Base-by-base conservation (phyloP, 2,113 vertebrate species). In the Pionites leucogaster region DNA sequence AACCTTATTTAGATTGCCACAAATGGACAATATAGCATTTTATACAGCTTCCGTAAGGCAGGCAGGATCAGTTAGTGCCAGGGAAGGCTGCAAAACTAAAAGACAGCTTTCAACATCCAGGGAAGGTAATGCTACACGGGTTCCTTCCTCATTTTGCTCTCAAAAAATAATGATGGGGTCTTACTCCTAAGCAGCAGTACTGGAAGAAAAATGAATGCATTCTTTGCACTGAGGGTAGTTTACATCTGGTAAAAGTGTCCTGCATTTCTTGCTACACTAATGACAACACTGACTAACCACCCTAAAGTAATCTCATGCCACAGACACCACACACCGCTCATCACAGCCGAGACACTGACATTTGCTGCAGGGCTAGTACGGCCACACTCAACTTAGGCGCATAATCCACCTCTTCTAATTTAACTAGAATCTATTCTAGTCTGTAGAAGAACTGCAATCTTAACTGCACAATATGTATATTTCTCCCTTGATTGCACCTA, bases 401-500 rank as follows among this genome's bases (percentile, higher is more conserved):
- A 79, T 35, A 95, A 95, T 86, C 90, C 37, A 96, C 59, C 86
- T 63, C 63, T 81, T 88, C 89, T 95, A 96, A 96, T 94, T 92
- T 94, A 92, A 86, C 92, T 75, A 84, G 82, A 95, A 65, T 94
- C 55, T 88, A 88, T 93, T 96, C 81, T 63, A 78, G 80, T 57
- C 82, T 80, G 90, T 49, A 93, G 67, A 89, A 97, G 88, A 94
- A 89, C 77, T 90, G 85, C 86, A 86, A 88, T 93, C 90, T 88
- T 90, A 96, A 96, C 88, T 70, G 78, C 92, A 95, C 88, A 82
- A 85, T 86, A 86, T 95, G 89, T 93, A 96, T 96, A 96, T 95
- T 96, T 94, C 89, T 88, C 92, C 88, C 88, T 94, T 97, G 96
- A 96, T 93, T 97, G 80, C 62, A 53, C 82, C 94, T 94, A 91